A percentile compares a stretch with the other conserved stretches of the same genome.
phyloP scores from a whole-genome alignment of 2,888 invertebrate genomes.

The Diarsia brunnea region DNA sequence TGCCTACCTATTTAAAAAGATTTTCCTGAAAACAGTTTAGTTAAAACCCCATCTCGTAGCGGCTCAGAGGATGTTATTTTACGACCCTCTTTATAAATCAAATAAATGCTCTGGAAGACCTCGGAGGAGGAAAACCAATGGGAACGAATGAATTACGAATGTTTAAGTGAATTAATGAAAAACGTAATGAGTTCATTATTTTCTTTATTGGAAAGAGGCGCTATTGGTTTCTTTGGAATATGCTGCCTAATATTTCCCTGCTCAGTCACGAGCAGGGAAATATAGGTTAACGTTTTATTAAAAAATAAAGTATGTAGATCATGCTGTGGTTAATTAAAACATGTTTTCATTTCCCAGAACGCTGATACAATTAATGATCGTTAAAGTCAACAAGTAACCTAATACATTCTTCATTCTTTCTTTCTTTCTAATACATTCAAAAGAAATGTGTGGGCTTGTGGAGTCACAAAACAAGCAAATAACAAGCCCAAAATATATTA shows the following conservation, averaged over 20 bases:
- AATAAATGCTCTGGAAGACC: slow-evolving; percentile 52
- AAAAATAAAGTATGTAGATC: neutral
- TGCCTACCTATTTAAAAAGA: neutral
- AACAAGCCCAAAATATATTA: slow-evolving; percentile 4
- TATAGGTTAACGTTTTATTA: neutral
- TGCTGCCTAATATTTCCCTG: no score
- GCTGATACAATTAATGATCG: neutral
- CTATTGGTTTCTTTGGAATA: slow-evolving; percentile 26
- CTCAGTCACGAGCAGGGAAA: neutral
- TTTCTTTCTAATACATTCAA: neutral
- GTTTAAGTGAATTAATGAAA: slow-evolving; percentile 59
- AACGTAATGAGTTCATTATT: slow-evolving; percentile 52
- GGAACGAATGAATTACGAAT: slow-evolving; percentile 56
- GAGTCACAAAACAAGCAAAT: neutral
- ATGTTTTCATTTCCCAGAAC: neutral
- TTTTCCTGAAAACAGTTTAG: slow-evolving; percentile 16
- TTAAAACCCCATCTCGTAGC: slow-evolving; percentile 14
- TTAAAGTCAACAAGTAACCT: no score
- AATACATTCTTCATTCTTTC: no score
- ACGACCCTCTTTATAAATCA: slow-evolving; percentile 55
- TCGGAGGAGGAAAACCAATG: slow-evolving; percentile 33
- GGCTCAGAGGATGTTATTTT: slow-evolving; percentile 15
- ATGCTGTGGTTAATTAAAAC: neutral
- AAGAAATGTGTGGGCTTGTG: neutral
- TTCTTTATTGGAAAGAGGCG: slow-evolving; percentile 29